Evolutionary conservation across 2,888 invertebrate genomes (phyloP).

Genomic region (Drosophila paracracens): DNA sequence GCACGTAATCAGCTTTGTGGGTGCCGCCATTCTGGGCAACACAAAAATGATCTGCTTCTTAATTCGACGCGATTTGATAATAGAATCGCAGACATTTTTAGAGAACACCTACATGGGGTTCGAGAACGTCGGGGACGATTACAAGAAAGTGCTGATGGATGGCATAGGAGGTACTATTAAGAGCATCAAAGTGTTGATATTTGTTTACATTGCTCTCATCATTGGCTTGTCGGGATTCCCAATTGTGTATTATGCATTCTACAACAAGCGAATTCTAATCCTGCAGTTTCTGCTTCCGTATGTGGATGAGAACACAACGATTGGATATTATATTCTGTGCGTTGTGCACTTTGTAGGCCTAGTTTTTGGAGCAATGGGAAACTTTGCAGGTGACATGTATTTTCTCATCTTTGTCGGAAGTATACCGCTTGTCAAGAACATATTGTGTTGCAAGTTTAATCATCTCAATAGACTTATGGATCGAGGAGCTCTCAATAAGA

Average conservation of each 20-base stretch:
- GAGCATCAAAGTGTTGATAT: conserved; percentile 25
- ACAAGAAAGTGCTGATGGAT: conserved; percentile 21
- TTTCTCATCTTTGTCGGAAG: conserved; percentile 42
- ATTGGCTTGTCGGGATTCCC: conserved; percentile 10
- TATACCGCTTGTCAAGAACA: conserved; percentile 54
- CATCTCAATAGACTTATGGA: conserved; percentile 36
- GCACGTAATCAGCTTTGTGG: conserved; percentile 43
- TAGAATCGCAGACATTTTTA: conserved; percentile 10
- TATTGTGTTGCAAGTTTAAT: conserved; percentile 51
- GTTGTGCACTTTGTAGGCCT: conserved; percentile 33
- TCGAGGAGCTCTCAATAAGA: not conserved
- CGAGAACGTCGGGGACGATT: conserved; percentile 29
- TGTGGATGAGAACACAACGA: conserved; percentile 29
- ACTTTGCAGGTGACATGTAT: conserved; percentile 57
- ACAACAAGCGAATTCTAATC: conserved; percentile 40
- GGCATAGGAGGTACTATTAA: conserved; percentile 12
- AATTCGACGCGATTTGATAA: not conserved
- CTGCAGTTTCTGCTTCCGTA: conserved; percentile 60
- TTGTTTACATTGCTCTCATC: conserved; percentile 5
- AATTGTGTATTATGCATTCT: conserved; percentile 16
- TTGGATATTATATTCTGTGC: conserved; percentile 30
- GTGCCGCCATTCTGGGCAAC: conserved; percentile 27
- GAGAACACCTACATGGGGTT: conserved; percentile 41
- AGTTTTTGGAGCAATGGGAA: conserved; percentile 49
- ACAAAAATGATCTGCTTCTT: conserved; percentile 17